Conservation (phyloP, 2,888 invertebrate genomes). For the Tetanocera ferruginea region DNA sequence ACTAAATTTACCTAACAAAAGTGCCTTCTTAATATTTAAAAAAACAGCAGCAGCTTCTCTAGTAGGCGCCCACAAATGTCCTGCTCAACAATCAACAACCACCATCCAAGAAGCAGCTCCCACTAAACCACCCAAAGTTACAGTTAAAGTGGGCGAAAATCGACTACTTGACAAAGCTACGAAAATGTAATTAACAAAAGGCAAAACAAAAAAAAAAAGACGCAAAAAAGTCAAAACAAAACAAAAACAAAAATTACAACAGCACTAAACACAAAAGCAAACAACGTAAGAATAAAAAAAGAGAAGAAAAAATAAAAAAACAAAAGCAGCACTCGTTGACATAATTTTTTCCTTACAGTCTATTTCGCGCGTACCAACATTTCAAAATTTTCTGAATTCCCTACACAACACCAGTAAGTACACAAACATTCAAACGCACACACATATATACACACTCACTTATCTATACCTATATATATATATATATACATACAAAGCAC, state of each 20-base stretch:
- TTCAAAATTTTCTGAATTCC: slow-evolving; percentile 30
- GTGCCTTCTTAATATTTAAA: slow-evolving; percentile 15
- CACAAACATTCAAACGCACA: slow-evolving; percentile 39
- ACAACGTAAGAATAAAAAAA: neutral
- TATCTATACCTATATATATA: no score
- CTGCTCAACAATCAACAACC: neutral
- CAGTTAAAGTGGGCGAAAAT: neutral
- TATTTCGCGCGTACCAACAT: slow-evolving; percentile 1
- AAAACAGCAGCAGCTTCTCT: neutral
- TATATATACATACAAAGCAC: slow-evolving; percentile 25
- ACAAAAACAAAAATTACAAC: neutral
- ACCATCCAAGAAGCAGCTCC: neutral
- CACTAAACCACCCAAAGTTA: neutral
- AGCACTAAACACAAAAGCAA: neutral
- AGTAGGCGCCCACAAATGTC: neutral
- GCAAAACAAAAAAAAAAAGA: slow-evolving; percentile 40
- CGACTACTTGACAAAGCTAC: slow-evolving; percentile 62
- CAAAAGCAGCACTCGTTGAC: slow-evolving; percentile 61
- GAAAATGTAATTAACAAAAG: slow-evolving; percentile 67
- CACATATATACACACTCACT: slow-evolving; percentile 34
- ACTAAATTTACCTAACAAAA: slow-evolving; percentile 1
- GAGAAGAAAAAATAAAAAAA: neutral
- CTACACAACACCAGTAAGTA: slow-evolving; percentile 23
- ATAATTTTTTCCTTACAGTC: slow-evolving; percentile 58
- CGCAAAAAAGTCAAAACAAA: neutral